phyloP scores from a whole-genome alignment of 2,113 vertebrate species.

The Dinomys branickii region DNA sequence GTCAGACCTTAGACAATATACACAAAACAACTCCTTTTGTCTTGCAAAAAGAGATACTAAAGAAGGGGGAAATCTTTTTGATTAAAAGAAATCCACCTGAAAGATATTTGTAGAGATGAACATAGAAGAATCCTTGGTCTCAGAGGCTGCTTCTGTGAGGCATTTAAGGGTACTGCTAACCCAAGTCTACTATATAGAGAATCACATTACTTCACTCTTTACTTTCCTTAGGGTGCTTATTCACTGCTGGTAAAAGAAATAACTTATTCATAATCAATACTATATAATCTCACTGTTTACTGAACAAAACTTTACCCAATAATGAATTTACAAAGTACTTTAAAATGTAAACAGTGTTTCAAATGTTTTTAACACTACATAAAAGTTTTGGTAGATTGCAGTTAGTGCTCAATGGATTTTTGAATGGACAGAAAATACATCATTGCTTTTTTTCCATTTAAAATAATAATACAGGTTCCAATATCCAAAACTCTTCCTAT shows the following conservation, averaged over 20 bases:
- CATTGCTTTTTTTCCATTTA: neutral
- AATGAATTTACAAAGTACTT: conserved; percentile 3
- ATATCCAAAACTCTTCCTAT: neutral
- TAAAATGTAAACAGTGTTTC: neutral
- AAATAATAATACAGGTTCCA: neutral
- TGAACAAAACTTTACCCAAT: conserved; percentile 33
- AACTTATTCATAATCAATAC: conserved; percentile 13
- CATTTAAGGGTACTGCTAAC: neutral
- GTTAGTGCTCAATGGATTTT: neutral
- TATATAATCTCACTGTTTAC: neutral
- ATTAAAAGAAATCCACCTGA: conserved; percentile 35
- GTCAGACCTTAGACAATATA: conserved; percentile 29
- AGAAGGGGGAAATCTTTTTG: neutral
- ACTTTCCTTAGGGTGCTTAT: neutral
- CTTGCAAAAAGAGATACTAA: conserved; percentile 27
- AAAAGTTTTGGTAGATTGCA: neutral
- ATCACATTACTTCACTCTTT: neutral
- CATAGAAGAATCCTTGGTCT: neutral
- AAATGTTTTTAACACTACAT: conserved; percentile 10
- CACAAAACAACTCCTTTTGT: neutral
- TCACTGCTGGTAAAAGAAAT: conserved; percentile 6
- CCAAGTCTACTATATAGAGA: neutral
- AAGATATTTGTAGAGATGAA: neutral
- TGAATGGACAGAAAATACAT: neutral
- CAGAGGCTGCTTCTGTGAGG: neutral